These are phyloP conservation scores for Hydrocynus forskahlii DNA, from an alignment of 2,797 vertebrate species.

Conservation along the genomic window DNA sequence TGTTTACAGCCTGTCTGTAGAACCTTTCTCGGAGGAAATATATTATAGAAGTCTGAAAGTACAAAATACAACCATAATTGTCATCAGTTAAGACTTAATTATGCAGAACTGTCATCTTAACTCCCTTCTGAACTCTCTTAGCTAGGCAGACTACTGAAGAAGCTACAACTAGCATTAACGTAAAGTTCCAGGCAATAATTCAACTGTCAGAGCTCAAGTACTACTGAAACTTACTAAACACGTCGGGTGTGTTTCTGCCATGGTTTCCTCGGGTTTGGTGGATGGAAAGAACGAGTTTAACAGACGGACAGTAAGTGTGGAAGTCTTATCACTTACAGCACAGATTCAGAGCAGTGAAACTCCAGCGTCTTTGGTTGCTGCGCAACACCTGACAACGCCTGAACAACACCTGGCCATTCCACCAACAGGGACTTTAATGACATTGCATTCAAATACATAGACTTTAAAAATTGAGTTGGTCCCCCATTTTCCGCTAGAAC, in stretches of 20 bases:
- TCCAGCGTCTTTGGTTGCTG: neutral
- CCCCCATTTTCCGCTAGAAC: no score
- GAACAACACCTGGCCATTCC: no score
- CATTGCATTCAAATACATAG: no score
- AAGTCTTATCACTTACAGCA: neutral
- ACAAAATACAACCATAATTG: conserved; percentile 5
- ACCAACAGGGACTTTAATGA: no score
- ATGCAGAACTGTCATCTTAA: neutral
- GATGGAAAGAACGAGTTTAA: neutral
- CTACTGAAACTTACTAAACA: conserved; percentile 52
- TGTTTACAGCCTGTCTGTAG: conserved; percentile 66
- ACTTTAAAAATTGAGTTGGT: no score
- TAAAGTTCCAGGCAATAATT: no score
- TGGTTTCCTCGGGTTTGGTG: neutral
- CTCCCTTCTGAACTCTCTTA: no score
- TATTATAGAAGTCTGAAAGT: conserved; percentile 55
- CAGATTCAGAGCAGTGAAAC: neutral
- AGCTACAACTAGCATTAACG: no score
- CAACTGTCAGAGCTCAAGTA: neutral
- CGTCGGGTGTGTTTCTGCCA: conserved; percentile 55
- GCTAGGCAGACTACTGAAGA: neutral
- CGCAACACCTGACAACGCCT: conserved; percentile 13
- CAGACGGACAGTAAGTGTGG: no score
- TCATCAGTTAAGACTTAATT: neutral
- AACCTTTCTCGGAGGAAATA: conserved; percentile 65